These are phyloP conservation scores for Sipha maydis DNA, from an alignment of 2,888 invertebrate genomes.

Conservation along the genomic window DNA sequence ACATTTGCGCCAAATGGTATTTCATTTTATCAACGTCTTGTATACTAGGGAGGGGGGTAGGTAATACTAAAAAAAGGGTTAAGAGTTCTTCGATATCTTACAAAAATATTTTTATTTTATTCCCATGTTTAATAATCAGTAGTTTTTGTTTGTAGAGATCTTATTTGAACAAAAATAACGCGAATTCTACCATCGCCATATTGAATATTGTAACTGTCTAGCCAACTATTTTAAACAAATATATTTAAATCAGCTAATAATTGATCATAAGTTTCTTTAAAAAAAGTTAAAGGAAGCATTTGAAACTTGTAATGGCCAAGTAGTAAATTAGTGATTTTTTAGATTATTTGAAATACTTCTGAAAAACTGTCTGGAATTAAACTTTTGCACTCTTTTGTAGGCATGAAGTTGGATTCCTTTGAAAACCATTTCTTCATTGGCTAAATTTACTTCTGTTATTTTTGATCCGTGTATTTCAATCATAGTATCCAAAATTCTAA, in stretches of 20 bases:
- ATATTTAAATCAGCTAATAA: too few species aligned
- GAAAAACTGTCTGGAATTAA: background rate
- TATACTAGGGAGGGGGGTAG: too few species aligned
- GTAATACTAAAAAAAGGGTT: too few species aligned
- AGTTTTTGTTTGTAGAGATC: too few species aligned
- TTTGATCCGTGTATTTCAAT: background rate
- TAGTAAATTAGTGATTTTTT: background rate
- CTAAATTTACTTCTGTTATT: slow-evolving; percentile 17
- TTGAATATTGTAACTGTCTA: slow-evolving; percentile 9
- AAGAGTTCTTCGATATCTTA: too few species aligned
- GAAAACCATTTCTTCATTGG: background rate
- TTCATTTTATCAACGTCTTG: too few species aligned
- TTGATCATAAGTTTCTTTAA: slow-evolving; percentile 6
- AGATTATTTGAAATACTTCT: slow-evolving; percentile 18
- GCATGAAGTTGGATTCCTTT: background rate
- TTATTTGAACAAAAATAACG: too few species aligned
- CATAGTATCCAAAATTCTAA: background rate
- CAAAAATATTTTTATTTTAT: too few species aligned
- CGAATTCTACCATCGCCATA: background rate
- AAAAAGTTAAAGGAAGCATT: background rate
- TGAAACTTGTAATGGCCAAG: background rate
- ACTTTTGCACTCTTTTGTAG: background rate
- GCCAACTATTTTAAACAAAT: background rate
- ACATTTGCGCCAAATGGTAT: too few species aligned
- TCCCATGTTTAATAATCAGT: too few species aligned